These are phyloP conservation scores for Pristionchus fissidentatus DNA, from an alignment of 2,888 invertebrate species.

Conservation along the genomic window DNA sequence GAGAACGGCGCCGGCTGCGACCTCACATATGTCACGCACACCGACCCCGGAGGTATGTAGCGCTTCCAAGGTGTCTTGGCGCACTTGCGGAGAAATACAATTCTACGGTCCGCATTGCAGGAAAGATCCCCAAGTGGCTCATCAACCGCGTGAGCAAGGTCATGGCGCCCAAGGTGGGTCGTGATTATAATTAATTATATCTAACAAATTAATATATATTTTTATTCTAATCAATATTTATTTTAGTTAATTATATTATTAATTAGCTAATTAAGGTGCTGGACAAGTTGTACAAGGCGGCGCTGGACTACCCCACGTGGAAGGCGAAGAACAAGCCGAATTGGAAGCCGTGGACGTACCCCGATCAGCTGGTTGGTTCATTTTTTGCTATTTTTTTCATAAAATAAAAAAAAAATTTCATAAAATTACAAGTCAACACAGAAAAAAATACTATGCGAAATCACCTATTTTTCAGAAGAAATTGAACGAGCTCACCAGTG, in stretches of 20 bases:
- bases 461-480: too few relatives aligned
- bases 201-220: background rate
- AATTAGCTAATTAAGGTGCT: constrained; percentile 80
- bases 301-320: constrained; percentile 86
- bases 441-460: too few relatives aligned
- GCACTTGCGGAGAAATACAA: background rate
- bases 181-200: background rate
- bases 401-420: too few relatives aligned
- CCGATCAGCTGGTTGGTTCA: constrained; percentile 82
- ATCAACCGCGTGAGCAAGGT: constrained; percentile 90
- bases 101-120: constrained; percentile 53
- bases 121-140: constrained; percentile 86
- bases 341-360: constrained; percentile 89
- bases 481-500: too few relatives aligned
- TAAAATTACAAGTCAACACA: too few relatives aligned
- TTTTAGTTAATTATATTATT: background rate
- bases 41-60: constrained; percentile 85
- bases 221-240: background rate
- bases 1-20: constrained; percentile 82
- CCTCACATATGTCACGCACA: constrained; percentile 90
- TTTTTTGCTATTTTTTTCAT: too few relatives aligned
- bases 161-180: constrained; percentile 85
- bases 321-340: constrained; percentile 85
- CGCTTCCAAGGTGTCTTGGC: background rate
- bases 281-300: constrained; percentile 86